These are phyloP conservation scores for Plebejus melissa DNA, from an alignment of 2,888 invertebrate species.

Conservation along the genomic window DNA sequence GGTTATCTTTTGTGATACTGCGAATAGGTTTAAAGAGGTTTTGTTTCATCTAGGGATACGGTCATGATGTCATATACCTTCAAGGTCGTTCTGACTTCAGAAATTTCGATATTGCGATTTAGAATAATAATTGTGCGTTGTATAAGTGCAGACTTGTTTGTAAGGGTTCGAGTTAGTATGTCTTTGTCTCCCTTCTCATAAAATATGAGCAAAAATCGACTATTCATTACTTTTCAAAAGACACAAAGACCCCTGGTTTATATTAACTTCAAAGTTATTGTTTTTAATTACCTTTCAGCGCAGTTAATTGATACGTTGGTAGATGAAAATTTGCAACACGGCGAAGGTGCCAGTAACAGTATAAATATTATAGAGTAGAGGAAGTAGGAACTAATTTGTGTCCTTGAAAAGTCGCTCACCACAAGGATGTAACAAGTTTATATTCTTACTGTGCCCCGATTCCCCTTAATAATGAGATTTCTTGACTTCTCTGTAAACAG, in stretches of 20 bases:
- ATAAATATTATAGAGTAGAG: no score
- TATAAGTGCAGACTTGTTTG: background rate
- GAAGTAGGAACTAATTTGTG: no score
- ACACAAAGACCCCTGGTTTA: background rate
- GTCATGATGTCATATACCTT: background rate
- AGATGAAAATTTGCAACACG: background rate
- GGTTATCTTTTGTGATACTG: background rate
- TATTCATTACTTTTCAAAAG: background rate
- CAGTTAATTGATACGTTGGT: slow-evolving; percentile 1
- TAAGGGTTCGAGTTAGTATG: background rate
- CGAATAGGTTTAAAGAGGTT: background rate
- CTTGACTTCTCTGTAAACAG: no score
- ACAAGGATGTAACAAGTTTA: no score
- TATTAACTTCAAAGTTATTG: background rate
- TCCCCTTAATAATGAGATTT: no score
- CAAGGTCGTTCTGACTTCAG: no score
- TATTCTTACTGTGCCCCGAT: no score
- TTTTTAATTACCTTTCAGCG: background rate
- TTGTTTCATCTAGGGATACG: background rate
- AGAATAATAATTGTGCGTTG: no score
- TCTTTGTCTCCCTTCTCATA: background rate
- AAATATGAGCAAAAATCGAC: background rate
- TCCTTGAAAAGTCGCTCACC: no score
- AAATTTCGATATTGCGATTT: background rate
- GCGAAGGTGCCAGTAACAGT: no score